Evolutionary conservation across 1,140 invertebrate genomes (phyloP), one percentile per base, ranked within the genome.

Genomic region (Heliothis virescens): DNA sequence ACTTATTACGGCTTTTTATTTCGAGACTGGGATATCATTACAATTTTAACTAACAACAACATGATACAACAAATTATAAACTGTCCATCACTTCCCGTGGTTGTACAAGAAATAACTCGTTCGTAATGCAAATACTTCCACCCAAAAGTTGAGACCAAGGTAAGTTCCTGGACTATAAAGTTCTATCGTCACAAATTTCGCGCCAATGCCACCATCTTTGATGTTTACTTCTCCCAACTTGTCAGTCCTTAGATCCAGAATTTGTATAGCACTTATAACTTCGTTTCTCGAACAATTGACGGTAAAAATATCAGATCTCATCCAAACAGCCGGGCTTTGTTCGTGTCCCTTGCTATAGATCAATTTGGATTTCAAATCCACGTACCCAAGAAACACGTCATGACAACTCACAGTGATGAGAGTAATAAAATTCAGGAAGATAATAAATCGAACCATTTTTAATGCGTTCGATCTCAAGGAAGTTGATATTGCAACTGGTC

Each of bases 271-370:
- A 79, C 88, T 92, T 21, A 94, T 94, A 5, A 93, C 89, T 82
- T 94, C 90, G 60, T 81, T 87, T 1, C 59, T 81, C 0, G 91
- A 87, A 84, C 91, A 92, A 59, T 92, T 94, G 18, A 94, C 90
- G 0, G 88, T 92, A 7, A 94, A 85, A 1, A 82, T 86, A 1
- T 93, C 90, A 0, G 88, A 90, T 73, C 92, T 84, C 0, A 89
- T 80, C 93, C 92, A 94, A n/a, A 94, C 75, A 0, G 91, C 92
- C 9, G 93, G 92, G 79, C 93, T 90, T 21, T 91, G 88, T 85
- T 93, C 88, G 47, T 92, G 88, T 0, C 93, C 90, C 72, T 93
- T 89, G 50, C 85, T 91, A 72, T 91, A 94, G 10, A 94, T 89
- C 13, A 92, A 52, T 59, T 87, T 91, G 0, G 91, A 89, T 1